Evolutionary conservation across 2,113 vertebrate genomes (phyloP).

Genomic region (Cichladusa arquata): DNA sequence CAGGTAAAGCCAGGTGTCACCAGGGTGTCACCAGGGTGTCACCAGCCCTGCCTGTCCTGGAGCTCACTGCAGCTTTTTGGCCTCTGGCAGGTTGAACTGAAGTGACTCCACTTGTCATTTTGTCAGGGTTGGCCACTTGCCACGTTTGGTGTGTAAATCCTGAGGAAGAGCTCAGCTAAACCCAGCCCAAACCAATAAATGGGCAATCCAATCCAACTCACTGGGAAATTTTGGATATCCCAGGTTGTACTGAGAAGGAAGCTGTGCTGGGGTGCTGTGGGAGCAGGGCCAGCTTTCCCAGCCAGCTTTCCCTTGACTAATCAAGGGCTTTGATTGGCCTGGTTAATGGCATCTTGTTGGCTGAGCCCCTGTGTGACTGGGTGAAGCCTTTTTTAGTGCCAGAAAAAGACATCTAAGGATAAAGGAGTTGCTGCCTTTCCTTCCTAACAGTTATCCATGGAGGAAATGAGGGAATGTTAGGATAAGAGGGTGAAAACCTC

Average conservation of each 20-base stretch:
- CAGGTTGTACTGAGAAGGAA: neutral
- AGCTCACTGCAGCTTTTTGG: rapidly evolving
- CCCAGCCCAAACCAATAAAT: neutral
- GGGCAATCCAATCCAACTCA: rapidly evolving
- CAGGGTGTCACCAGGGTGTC: too few species aligned
- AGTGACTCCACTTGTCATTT: neutral
- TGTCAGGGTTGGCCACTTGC: neutral
- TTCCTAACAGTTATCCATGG: neutral
- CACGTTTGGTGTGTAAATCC: neutral
- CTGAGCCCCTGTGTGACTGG: neutral
- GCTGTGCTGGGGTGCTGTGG: rapidly evolving
- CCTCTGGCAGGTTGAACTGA: neutral
- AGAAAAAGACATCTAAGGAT: neutral
- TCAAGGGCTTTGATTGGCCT: too few species aligned
- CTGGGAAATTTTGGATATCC: rapidly evolving
- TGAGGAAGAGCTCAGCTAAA: neutral
- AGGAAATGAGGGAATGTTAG: rapidly evolving
- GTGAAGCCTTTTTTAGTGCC: neutral
- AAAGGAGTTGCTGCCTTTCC: neutral
- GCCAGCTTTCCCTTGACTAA: rapidly evolving
- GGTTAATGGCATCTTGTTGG: neutral
- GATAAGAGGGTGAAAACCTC: neutral
- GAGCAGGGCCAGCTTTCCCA: neutral
- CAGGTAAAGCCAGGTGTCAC: conserved; percentile 74
- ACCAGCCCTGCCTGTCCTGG: neutral